These are phyloP conservation scores for Eilema caniola DNA, from an alignment of 2,888 invertebrate species.

Conservation along the genomic window DNA sequence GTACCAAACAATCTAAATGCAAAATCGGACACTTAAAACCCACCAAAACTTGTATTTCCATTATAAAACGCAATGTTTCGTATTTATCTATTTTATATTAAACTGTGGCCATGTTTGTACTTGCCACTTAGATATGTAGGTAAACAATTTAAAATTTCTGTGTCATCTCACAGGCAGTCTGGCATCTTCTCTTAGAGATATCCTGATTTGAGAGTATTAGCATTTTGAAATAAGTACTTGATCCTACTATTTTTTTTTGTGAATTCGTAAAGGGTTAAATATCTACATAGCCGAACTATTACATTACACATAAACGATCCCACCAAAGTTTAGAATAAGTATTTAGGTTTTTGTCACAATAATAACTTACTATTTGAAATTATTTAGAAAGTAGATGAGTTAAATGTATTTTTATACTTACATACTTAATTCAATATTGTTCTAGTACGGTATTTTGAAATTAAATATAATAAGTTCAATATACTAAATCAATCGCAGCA, in stretches of 20 bases:
- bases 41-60: conserved; percentile 60
- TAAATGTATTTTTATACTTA: conserved; percentile 59
- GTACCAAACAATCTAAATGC: conserved; percentile 59
- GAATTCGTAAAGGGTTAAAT: conserved; percentile 44
- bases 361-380: conserved; percentile 58
- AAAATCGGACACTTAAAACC: conserved; percentile 69
- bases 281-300: conserved; percentile 72
- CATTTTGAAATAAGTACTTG: conserved; percentile 34
- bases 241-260: conserved; percentile 41
- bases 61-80: conserved; percentile 38
- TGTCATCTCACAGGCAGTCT: conserved; percentile 24
- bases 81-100: conserved; percentile 30
- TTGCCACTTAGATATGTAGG: conserved; percentile 49
- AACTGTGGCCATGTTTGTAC: conserved; percentile 44
- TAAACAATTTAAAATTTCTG: conserved; percentile 28
- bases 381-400: conserved; percentile 59
- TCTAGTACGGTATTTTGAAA: conserved; percentile 23
- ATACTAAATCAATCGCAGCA: not conserved
- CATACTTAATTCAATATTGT: conserved; percentile 47
- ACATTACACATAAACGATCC: conserved; percentile 75
- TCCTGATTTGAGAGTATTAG: conserved; percentile 36
- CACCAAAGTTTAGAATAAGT: conserved; percentile 86
- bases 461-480: conserved; percentile 21
- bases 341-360: conserved; percentile 72
- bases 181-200: conserved; percentile 28